Evolutionary conservation across 2,888 invertebrate species (phyloP), one percentile per base, ranked within the genome.

Genomic region (Notocelia uddmanniana): DNA sequence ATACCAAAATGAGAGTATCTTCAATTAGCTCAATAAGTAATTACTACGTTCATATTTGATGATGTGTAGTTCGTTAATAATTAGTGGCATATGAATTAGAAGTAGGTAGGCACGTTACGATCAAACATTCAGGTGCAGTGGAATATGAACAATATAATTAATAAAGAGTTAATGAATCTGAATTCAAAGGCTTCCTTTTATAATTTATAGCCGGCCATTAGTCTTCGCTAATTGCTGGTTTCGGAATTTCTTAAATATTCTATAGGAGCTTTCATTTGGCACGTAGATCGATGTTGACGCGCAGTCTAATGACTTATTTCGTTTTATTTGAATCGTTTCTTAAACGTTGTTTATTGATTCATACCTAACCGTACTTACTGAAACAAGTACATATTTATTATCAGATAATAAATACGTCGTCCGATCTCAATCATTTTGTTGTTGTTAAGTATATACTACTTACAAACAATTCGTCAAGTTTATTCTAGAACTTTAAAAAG

Each of bases 161-260:
- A 74, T 73, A 74, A 77, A 76, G 77, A 76, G 78, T 77, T 83
- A 85, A 87, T 86, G 84, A 87, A 84, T 84, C 82, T 83, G 79
- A 82, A 79, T 79, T 80, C 77, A 78, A 82, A 77, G 70, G 75
- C 76, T 79, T 78, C 74, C 79, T 81, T 79, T 77, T 76, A 75
- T 79, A 86, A 86, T 86, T 88, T 84, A 82, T 81, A 73, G 77
- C 73, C 76, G 79, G 79, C 83, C 87, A 85, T 90, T 89, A 89
- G 82, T 78, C 80, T 77, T 75, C 78, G 76, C 82, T 90, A 90
- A 90, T 89, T 86, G 86, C 85, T 78, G 81, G 78, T 81, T 79
- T 78, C 76, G 83, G 81, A 81, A 84, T 85, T 84, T 80, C 77
- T 78, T 75, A 75, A 79, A 78, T 81, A 81, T 79, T 78, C 74